Evolutionary conservation across 2,888 invertebrate genomes (phyloP).

Genomic region (Andrena fulva): DNA sequence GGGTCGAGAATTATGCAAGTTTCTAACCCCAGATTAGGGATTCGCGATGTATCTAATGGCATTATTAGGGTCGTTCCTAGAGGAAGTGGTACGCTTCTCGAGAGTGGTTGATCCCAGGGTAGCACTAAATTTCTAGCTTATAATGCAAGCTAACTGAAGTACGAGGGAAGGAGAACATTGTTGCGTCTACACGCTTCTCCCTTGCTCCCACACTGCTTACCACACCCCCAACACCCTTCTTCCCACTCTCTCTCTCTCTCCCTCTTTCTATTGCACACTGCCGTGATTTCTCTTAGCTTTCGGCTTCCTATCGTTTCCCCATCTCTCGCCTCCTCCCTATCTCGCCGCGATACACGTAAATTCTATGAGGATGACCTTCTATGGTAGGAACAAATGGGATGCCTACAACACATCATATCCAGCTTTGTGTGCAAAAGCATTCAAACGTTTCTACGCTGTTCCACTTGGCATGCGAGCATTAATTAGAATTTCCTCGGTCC

Average conservation of each 20-base stretch:
- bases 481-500: slow-evolving; percentile 66
- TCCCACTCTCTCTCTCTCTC: slow-evolving; percentile 7
- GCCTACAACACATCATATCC: slow-evolving; percentile 40
- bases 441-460: slow-evolving; percentile 43
- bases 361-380: slow-evolving; percentile 59
- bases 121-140: slow-evolving; percentile 80
- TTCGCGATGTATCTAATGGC: slow-evolving; percentile 81
- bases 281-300: slow-evolving; percentile 18
- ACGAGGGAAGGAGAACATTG: slow-evolving; percentile 68
- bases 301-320: slow-evolving; percentile 12
- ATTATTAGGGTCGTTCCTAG: slow-evolving; percentile 81
- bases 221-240: slow-evolving; percentile 4
- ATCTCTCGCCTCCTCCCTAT: slow-evolving; percentile 17
- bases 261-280: background rate
- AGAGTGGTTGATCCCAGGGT: slow-evolving; percentile 79
- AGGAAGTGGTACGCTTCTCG: slow-evolving; percentile 77
- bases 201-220: slow-evolving; percentile 11
- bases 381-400: slow-evolving; percentile 58
- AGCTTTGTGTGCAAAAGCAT: slow-evolving; percentile 53
- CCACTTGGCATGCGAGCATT: slow-evolving; percentile 50
- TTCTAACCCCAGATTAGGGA: slow-evolving; percentile 79
- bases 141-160: slow-evolving; percentile 79
- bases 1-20: slow-evolving; percentile 74
- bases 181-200: slow-evolving; percentile 61
- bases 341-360: slow-evolving; percentile 35